Conservation (phyloP, 1,140 invertebrate genomes). For the Tetramorium parvispinum region DNA sequence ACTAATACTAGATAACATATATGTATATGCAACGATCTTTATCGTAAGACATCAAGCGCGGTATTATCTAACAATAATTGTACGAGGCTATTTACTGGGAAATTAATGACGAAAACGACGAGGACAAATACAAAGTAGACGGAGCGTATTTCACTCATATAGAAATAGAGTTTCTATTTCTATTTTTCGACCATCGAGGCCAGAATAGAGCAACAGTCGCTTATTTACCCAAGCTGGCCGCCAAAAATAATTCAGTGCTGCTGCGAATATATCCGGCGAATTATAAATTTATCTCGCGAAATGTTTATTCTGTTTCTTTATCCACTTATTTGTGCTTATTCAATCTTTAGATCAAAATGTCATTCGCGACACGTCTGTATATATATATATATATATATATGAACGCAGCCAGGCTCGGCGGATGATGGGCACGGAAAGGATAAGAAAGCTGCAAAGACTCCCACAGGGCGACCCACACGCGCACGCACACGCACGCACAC, state of each 20-base stretch:
- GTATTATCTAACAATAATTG: not conserved
- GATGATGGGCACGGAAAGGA: slow-evolving; percentile 58
- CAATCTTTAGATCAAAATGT: slow-evolving; percentile 16
- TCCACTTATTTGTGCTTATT: slow-evolving; percentile 12
- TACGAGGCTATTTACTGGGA: not conserved
- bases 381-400: not conserved
- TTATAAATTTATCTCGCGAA: not conserved
- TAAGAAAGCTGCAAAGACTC: slow-evolving; percentile 71
- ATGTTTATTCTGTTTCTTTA: slow-evolving; percentile 28
- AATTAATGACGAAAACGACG: not conserved
- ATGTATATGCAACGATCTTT: not conserved
- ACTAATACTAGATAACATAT: not conserved
- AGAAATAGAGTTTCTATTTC: slow-evolving; percentile 31
- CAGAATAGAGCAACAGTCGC: not conserved
- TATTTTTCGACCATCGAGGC: not conserved
- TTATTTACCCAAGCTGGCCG: not conserved
- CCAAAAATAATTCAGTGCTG: not conserved
- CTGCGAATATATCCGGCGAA: not conserved
- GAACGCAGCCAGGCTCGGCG: not conserved
- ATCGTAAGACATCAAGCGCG: not conserved
- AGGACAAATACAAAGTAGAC: not conserved
- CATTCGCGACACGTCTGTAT: not conserved
- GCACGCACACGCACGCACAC: not conserved
- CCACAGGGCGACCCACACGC: slow-evolving; percentile 71
- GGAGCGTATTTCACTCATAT: not conserved